Conservation (phyloP, 2,888 invertebrate species). For the Dascillus cervinus region DNA sequence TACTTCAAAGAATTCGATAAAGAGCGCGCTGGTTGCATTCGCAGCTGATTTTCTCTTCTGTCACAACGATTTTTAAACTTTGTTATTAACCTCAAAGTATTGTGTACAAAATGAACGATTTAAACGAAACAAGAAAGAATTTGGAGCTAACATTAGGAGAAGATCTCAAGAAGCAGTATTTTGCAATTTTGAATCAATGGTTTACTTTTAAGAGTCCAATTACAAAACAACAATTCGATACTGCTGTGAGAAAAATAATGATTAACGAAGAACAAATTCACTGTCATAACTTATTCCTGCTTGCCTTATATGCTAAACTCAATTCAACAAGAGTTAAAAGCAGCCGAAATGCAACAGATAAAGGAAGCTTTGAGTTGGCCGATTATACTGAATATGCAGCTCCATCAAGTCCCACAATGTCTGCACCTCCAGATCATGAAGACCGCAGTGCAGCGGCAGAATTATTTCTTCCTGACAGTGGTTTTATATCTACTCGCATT, state of each 20-base stretch:
- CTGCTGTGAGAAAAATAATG: conserved; percentile 66
- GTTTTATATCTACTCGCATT: conserved; percentile 74
- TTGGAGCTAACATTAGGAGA: conserved; percentile 59
- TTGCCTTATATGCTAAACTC: conserved; percentile 51
- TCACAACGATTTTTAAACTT: no score
- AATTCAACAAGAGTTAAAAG: conserved; percentile 17
- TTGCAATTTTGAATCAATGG: conserved; percentile 67
- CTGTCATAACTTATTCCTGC: conserved; percentile 76
- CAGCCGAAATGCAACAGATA: conserved; percentile 48
- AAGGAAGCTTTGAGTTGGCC: conserved; percentile 52
- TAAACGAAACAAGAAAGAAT: conserved; percentile 54
- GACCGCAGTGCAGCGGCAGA: conserved; percentile 61
- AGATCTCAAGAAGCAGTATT: conserved; percentile 59
- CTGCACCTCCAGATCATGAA: conserved; percentile 34
- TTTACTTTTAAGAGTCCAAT: conserved; percentile 57
- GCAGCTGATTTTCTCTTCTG: no score
- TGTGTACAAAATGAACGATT: conserved; percentile 31
- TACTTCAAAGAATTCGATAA: no score
- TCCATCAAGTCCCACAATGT: conserved; percentile 45
- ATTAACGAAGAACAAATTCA: conserved; percentile 62
- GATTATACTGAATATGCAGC: conserved; percentile 53
- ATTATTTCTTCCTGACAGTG: conserved; percentile 74
- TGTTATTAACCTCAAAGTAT: no score
- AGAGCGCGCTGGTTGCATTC: no score
- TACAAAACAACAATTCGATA: conserved; percentile 78